Evolutionary conservation across 2,888 invertebrate genomes (phyloP).

Genomic region (Iphiclides podalirius): DNA sequence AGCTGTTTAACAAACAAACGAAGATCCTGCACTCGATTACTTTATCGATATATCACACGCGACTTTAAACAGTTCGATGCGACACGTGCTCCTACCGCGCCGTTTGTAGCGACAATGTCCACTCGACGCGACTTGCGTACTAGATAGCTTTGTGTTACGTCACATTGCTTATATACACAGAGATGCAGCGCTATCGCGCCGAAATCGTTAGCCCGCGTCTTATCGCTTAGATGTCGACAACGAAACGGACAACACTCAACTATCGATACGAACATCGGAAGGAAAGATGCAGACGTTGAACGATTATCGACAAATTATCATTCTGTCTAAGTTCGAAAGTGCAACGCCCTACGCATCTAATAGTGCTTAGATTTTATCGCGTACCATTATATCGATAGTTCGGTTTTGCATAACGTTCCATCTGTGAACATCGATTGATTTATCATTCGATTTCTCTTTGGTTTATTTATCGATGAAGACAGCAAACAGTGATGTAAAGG

Average conservation of each 20-base stretch:
- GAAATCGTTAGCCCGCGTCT: slow-evolving; percentile 4
- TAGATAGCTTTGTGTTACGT: slow-evolving; percentile 18
- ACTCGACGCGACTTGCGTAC: background rate
- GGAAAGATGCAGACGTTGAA: background rate
- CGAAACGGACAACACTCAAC: too few species aligned
- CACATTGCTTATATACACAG: slow-evolving; percentile 18
- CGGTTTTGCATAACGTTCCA: too few species aligned
- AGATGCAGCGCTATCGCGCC: slow-evolving; percentile 13
- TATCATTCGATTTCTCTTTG: too few species aligned
- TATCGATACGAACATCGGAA: slow-evolving; percentile 10
- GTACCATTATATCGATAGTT: background rate
- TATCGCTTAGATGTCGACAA: too few species aligned
- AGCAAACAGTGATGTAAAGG: too few species aligned
- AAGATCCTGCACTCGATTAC: background rate
- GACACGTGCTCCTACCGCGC: slow-evolving; percentile 1
- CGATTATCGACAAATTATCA: background rate
- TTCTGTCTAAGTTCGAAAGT: slow-evolving; percentile 6
- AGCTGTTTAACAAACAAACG: too few species aligned
- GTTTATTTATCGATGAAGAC: too few species aligned
- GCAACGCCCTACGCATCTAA: slow-evolving; percentile 11
- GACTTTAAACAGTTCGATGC: background rate
- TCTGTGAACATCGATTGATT: too few species aligned
- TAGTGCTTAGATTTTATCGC: slow-evolving; percentile 2
- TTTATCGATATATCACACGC: slow-evolving; percentile 12
- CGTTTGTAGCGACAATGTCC: slow-evolving; percentile 10